Conservation (phyloP, 2,113 vertebrate species). For the Pyxicephalus adspersus region DNA sequence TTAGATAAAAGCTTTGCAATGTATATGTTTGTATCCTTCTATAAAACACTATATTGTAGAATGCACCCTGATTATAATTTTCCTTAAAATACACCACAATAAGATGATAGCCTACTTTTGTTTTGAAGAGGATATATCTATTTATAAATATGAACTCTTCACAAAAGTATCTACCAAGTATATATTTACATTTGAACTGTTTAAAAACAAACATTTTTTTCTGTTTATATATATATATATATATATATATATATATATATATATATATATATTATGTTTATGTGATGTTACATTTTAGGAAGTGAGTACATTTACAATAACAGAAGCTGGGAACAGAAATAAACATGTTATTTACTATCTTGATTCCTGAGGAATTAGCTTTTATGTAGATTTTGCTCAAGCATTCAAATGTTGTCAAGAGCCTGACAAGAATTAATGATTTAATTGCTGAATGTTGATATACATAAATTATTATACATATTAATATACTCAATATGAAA, state of each 20-base stretch:
- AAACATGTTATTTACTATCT: slow-evolving; percentile 21
- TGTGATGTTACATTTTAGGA: slow-evolving; percentile 72
- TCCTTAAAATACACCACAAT: not conserved
- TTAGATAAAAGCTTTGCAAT: too few relatives aligned
- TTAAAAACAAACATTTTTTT: not conserved
- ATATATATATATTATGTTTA: slow-evolving; percentile 71
- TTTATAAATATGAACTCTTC: slow-evolving; percentile 76
- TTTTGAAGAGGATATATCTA: slow-evolving; percentile 61
- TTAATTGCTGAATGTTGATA: not conserved
- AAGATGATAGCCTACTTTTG: not conserved
- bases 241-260: slow-evolving; percentile 59
- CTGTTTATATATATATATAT: slow-evolving; percentile 58
- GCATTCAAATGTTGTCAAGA: slow-evolving; percentile 10
- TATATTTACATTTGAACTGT: slow-evolving; percentile 13
- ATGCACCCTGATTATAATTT: not conserved
- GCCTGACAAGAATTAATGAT: not conserved
- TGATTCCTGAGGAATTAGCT: slow-evolving; percentile 52
- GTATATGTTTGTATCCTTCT: too few relatives aligned
- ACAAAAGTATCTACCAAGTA: slow-evolving; percentile 75
- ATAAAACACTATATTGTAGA: not conserved
- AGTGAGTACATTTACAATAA: slow-evolving; percentile 58
- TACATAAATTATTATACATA: slow-evolving; percentile 16
- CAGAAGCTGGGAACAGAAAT: slow-evolving; percentile 71
- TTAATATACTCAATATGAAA: slow-evolving; percentile 2
- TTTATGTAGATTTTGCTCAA: slow-evolving; percentile 14